A percentile compares a stretch with the other conserved stretches of the same genome.
These are phyloP conservation scores for Sparus aurata DNA, from an alignment of 2,797 vertebrate species.

Conservation along the genomic window DNA sequence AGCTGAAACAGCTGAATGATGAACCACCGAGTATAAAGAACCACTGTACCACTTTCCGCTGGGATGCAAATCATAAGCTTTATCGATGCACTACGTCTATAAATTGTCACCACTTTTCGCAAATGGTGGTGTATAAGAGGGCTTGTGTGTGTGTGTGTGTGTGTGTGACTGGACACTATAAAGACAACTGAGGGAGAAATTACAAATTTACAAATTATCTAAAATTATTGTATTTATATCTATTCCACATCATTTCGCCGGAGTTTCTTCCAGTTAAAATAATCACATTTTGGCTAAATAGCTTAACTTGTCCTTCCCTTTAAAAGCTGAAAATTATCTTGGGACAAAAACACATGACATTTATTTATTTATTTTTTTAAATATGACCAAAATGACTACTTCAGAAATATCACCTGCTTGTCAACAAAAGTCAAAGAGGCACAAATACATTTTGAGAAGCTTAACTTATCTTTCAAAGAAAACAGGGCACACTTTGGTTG, in stretches of 20 bases:
- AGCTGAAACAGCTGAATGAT: conserved; percentile 3
- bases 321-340: too few relatives aligned
- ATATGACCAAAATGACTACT: not conserved
- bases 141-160: not conserved
- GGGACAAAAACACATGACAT: too few relatives aligned
- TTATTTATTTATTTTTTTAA: too few relatives aligned
- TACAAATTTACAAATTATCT: not conserved
- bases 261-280: not conserved
- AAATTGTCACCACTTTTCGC: not conserved
- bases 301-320: not conserved
- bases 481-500: too few relatives aligned
- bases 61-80: conserved; percentile 3
- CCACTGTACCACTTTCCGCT: not conserved
- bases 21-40: not conserved
- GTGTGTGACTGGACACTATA: not conserved
- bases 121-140: not conserved
- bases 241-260: not conserved
- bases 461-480: too few relatives aligned
- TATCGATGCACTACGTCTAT: not conserved
- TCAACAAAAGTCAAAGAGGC: not conserved
- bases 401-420: not conserved
- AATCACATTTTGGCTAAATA: not conserved
- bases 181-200: not conserved
- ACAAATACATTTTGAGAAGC: too few relatives aligned
- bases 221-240: not conserved